These are phyloP conservation scores for Ovis aries DNA, from an alignment of 2,113 vertebrate genomes.

Conservation along the genomic window DNA sequence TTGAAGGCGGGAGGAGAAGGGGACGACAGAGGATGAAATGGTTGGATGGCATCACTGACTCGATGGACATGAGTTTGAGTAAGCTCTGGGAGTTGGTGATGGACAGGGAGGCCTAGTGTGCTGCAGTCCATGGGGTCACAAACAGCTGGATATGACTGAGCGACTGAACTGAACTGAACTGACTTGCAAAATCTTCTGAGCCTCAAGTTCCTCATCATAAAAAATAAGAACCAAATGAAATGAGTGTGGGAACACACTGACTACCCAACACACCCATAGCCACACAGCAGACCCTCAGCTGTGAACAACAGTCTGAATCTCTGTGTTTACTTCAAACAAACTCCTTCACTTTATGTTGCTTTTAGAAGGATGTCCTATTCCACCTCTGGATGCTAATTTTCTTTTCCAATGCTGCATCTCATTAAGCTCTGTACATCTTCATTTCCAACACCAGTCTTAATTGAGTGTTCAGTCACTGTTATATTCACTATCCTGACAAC, in stretches of 20 bases:
- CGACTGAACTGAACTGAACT: not conserved
- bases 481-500: slow-evolving; percentile 74
- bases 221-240: not conserved
- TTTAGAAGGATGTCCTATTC: slow-evolving; percentile 45
- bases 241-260: accelerated
- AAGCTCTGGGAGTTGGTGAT: not conserved
- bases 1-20: not conserved
- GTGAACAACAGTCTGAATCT: not conserved
- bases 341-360: slow-evolving; percentile 24
- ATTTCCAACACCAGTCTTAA: slow-evolving; percentile 73
- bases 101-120: not conserved
- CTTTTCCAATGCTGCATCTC: slow-evolving; percentile 68
- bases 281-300: accelerated
- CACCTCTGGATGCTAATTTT: slow-evolving; percentile 71
- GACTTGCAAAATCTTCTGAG: accelerated
- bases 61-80: not conserved
- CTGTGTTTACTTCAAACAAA: slow-evolving; percentile 8
- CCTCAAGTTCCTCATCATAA: not conserved
- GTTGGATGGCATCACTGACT: not conserved
- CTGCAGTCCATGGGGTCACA: not conserved
- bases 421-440: slow-evolving; percentile 70
- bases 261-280: not conserved
- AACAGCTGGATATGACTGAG: not conserved
- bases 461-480: slow-evolving; percentile 78
- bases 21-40: not conserved